These are phyloP conservation scores for Dryoscopus gambensis DNA, from an alignment of 2,113 vertebrate genomes.

Conservation along the genomic window DNA sequence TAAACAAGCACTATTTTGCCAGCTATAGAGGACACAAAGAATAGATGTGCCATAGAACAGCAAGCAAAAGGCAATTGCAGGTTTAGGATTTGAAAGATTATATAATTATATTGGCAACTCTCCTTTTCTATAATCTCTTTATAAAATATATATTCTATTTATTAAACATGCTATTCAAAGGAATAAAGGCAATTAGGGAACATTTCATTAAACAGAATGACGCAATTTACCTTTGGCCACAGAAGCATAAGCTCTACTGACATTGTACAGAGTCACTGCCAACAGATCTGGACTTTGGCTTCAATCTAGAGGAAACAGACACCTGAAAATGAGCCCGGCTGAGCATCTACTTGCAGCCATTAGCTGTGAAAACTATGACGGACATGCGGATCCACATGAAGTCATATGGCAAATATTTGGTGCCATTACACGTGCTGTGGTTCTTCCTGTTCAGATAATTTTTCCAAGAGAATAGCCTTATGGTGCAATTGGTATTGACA, in stretches of 20 bases:
- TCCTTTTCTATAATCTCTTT: not conserved
- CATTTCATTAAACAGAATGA: conserved; percentile 3
- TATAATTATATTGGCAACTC: not conserved
- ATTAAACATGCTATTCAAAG: not conserved
- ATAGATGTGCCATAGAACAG: not conserved
- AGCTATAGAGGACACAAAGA: not conserved
- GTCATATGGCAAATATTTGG: not conserved
- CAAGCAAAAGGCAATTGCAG: conserved; percentile 30
- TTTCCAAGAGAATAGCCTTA: not conserved
- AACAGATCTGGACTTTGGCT: conserved; percentile 50
- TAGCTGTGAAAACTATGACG: not conserved
- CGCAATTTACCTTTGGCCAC: conserved; percentile 29
- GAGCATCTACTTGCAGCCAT: not conserved
- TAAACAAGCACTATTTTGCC: conserved; percentile 28
- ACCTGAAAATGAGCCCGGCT: not conserved
- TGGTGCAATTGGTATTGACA: not conserved
- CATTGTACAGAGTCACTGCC: not conserved
- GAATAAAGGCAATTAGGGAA: conserved; percentile 28
- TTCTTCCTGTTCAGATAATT: not conserved
- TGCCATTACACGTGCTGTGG: not conserved
- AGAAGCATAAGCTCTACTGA: not conserved
- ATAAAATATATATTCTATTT: conserved; percentile 6
- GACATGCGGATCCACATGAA: not conserved
- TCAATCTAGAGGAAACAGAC: not conserved
- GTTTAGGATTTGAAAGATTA: not conserved